phyloP scores from a whole-genome alignment of 2,797 vertebrate genomes.

The Mionectes olivaceus region DNA sequence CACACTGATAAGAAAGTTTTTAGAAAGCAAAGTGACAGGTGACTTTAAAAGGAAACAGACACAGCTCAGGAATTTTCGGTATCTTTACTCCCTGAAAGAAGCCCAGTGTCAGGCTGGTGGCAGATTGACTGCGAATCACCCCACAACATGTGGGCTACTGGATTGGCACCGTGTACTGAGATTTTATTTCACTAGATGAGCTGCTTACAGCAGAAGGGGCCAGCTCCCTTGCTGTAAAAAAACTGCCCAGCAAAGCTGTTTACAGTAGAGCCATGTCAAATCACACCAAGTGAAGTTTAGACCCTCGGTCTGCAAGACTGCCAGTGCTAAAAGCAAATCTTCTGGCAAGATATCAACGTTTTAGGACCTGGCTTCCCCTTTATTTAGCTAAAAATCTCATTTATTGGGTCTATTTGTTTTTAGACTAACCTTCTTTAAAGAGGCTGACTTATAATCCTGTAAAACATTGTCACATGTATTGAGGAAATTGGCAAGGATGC shows the following conservation, averaged over 20 bases:
- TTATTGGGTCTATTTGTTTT: conserved; percentile 53
- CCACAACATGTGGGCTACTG: not conserved
- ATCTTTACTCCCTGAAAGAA: not conserved
- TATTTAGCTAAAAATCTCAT: conserved; percentile 42
- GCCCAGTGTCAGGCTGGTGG: not conserved
- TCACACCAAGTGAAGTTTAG: not conserved
- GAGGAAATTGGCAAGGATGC: conserved; percentile 70
- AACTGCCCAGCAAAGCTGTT: not conserved
- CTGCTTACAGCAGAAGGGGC: not conserved
- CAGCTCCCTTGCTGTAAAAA: not conserved
- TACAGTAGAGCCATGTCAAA: not conserved
- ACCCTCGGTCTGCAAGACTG: not conserved
- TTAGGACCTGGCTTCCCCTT: conserved; percentile 8
- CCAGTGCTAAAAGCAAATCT: not conserved
- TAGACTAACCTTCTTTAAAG: conserved; percentile 60
- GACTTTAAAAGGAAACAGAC: not conserved
- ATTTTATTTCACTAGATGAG: conserved; percentile 23
- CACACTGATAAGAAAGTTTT: not conserved
- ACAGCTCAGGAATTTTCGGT: not conserved
- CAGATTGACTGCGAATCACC: conserved; percentile 1
- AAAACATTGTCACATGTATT: conserved; percentile 60
- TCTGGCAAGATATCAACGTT: not conserved
- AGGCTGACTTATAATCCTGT: conserved; percentile 67
- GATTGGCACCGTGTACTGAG: not conserved
- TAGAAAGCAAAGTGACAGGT: not conserved